Evolutionary conservation across 2,113 vertebrate genomes (phyloP).

Genomic region (Dendropsophus ebraccatus): DNA sequence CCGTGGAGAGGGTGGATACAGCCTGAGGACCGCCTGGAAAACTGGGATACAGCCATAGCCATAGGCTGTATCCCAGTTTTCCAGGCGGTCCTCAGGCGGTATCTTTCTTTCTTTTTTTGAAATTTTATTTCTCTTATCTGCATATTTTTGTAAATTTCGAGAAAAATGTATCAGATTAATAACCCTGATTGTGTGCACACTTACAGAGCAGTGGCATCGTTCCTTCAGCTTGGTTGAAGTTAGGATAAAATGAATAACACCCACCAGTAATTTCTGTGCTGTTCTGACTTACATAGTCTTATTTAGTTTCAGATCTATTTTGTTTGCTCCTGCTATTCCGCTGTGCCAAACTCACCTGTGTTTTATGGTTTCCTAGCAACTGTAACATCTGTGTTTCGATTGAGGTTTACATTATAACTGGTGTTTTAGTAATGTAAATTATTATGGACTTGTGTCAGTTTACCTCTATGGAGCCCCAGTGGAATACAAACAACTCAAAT

Average conservation of each 20-base stretch:
- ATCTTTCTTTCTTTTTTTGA: not conserved
- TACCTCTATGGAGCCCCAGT: not conserved
- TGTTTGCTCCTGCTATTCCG: not conserved
- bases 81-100: too few species aligned
- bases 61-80: too few species aligned
- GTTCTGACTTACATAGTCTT: not conserved
- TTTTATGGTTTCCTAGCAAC: conserved; percentile 29
- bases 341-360: not conserved
- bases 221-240: not conserved
- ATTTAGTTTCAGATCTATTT: not conserved
- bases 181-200: not conserved
- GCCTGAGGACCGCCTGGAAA: too few species aligned
- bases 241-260: not conserved
- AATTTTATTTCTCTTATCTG: not conserved
- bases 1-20: too few species aligned
- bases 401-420: not conserved
- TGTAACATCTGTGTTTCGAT: conserved; percentile 9
- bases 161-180: not conserved
- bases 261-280: not conserved
- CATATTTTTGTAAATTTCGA: not conserved
- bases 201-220: not conserved
- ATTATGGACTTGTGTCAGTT: not conserved
- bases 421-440: not conserved
- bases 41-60: too few species aligned
- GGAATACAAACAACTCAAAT: not conserved